Percentiles rank a stretch among this genome's conserved stretches.
phyloP scores from a whole-genome alignment of 2,888 invertebrate genomes.

The Polydrusus pterygomalis region DNA sequence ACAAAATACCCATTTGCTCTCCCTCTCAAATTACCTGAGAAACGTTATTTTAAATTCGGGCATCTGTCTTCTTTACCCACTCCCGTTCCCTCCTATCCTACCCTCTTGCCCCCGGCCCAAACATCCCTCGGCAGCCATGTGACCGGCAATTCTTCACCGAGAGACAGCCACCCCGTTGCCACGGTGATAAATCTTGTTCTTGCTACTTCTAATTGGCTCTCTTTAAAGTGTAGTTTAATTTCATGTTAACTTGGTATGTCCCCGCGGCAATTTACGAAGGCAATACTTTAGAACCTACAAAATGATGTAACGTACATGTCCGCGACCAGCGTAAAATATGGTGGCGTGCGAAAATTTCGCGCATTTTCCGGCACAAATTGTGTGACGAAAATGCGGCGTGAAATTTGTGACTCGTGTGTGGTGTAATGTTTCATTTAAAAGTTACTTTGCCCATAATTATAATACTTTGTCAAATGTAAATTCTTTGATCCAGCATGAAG shows the following conservation, averaged over 20 bases:
- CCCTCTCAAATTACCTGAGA: conserved; percentile 53
- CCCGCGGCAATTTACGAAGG: conserved; percentile 63
- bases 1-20: conserved; percentile 47
- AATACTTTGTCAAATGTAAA: background rate
- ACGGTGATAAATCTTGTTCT: conserved; percentile 73
- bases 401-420: conserved; percentile 24
- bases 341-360: conserved; percentile 48
- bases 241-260: conserved; percentile 66
- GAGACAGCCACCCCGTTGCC: conserved; percentile 72
- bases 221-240: conserved; percentile 70
- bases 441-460: background rate
- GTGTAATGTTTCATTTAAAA: conserved; percentile 24
- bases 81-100: conserved; percentile 33
- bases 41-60: conserved; percentile 54
- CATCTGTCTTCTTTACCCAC: conserved; percentile 52
- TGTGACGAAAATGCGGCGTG: conserved; percentile 36
- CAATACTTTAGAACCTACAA: conserved; percentile 61
- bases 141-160: conserved; percentile 71
- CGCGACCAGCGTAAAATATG: conserved; percentile 48
- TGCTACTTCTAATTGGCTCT: conserved; percentile 73
- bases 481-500: background rate
- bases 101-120: conserved; percentile 48
- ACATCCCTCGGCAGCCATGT: conserved; percentile 62
- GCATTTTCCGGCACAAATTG: conserved; percentile 52
- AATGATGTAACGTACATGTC: conserved; percentile 59